Conservation (phyloP, 2,113 vertebrate genomes). For the Anhinga rufa region DNA sequence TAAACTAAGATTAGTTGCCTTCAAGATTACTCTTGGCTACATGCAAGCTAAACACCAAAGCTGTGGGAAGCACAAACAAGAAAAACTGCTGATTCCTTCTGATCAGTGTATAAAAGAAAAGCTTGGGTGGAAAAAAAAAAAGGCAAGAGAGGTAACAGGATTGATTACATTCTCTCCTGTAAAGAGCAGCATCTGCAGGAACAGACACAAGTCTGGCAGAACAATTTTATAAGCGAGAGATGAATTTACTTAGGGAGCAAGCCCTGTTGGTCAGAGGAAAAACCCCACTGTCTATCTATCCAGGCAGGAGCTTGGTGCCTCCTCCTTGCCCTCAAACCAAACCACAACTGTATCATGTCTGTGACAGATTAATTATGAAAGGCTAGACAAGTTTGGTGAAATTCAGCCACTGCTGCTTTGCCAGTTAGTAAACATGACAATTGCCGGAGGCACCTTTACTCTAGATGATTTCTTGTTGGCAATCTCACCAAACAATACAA, state of each 20-base stretch:
- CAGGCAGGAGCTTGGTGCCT: background rate
- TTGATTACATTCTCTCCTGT: background rate
- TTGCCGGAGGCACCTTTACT: background rate
- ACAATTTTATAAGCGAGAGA: background rate
- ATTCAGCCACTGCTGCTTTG: background rate
- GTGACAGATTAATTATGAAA: background rate
- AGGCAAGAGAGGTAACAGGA: background rate
- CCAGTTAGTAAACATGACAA: background rate
- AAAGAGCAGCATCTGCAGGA: background rate
- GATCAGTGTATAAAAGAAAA: background rate
- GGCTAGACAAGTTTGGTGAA: background rate
- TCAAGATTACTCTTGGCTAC: slow-evolving; percentile 12
- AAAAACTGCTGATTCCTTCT: slow-evolving; percentile 19
- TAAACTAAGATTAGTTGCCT: slow-evolving; percentile 20
- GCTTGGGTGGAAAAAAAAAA: background rate
- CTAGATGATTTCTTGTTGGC: background rate
- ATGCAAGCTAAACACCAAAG: background rate
- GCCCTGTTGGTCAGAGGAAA: background rate
- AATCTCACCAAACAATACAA: background rate
- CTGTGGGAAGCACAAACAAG: background rate
- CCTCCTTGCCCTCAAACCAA: background rate
- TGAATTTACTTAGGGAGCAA: background rate
- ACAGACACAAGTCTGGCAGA: background rate
- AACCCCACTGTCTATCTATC: background rate
- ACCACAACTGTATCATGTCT: background rate